Evolutionary conservation across 2,113 vertebrate genomes (phyloP).

Genomic region (Nibea albiflora): DNA sequence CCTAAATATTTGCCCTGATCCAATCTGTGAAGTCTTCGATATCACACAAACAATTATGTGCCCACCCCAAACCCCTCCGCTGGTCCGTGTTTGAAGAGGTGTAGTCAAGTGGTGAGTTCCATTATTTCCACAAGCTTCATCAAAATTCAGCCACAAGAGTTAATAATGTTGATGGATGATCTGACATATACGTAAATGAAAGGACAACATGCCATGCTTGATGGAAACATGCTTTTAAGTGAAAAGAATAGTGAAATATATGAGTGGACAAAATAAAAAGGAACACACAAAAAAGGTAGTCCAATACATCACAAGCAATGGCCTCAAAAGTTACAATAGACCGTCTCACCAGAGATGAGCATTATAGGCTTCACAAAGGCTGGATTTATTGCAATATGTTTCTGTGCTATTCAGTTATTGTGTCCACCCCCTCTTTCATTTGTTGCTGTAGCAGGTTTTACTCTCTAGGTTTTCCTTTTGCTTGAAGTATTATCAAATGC

Average conservation of each 20-base stretch:
- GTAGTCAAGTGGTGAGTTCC: slow-evolving; percentile 3
- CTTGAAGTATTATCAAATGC: slow-evolving; percentile 7
- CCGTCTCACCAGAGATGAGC: not conserved
- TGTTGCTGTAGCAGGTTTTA: slow-evolving; percentile 13
- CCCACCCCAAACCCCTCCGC: no score
- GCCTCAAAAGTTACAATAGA: not conserved
- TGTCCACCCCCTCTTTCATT: slow-evolving; percentile 13
- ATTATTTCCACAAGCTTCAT: slow-evolving; percentile 13
- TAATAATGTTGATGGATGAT: slow-evolving; percentile 43
- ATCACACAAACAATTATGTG: not conserved
- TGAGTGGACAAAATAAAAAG: not conserved
- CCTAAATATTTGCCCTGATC: not conserved
- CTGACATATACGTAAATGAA: slow-evolving; percentile 36
- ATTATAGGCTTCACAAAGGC: not conserved
- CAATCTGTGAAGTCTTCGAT: not conserved
- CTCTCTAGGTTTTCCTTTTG: slow-evolving; percentile 1
- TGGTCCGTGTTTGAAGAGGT: not conserved
- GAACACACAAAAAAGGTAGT: not conserved
- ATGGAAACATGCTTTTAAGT: slow-evolving; percentile 6
- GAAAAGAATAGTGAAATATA: not conserved
- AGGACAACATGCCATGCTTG: slow-evolving; percentile 11
- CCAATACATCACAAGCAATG: not conserved
- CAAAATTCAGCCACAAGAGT: slow-evolving; percentile 1
- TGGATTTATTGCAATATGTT: slow-evolving; percentile 1
- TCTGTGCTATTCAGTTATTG: slow-evolving; percentile 7